Base-by-base conservation (phyloP, 2,113 vertebrate species). In the Microtus ochrogaster region DNA sequence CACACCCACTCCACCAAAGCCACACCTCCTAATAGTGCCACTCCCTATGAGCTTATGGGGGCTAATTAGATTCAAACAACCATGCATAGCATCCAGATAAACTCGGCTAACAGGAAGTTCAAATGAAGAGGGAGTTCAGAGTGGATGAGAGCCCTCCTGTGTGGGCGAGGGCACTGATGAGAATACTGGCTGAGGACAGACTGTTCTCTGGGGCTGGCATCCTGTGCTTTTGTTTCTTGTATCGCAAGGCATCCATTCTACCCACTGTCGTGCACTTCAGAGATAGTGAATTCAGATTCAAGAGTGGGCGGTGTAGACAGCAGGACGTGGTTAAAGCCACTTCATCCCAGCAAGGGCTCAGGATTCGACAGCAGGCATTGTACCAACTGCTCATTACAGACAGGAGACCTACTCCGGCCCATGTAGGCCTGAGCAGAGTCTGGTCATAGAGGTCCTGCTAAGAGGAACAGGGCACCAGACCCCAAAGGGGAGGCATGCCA, bases 331-430 rank as follows among this genome's bases (percentile, higher is more conserved):
- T 68, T 96, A 86, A 95, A 94, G 90, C 85, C 61, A 58, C 94
- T 96, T 39, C 47, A 28, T 74, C 85, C 87, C 94, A 11, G 52
- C 66, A 10, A 72, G 87, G 82, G 4, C 52, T 79, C 24, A 0
- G 61, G 81, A 55, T 2, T 36, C 47, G 52, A 70, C 79, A 63
- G 0, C 0, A n/a, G 96, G 90, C 92, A 11, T 49, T 6, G 0
- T 10, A 87, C 96, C 92, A 92, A 1, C 41, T n/a, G 39, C 89
- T 97, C 89, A 61, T 94, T 89, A 97, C 85, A 77, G 84, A 77
- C 68, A 4, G 3, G 52, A 76, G 76, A 12, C 61, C 41, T 16
- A 73, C 70, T 63, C 89, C 22, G 84, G 39, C 84, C 2, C 0
- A 55, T 41, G 30, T 7, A 44, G 81, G n/a, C 47, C 84, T 83